phyloP scores from a whole-genome alignment of 2,113 vertebrate genomes.

The Etheostoma spectabile region DNA sequence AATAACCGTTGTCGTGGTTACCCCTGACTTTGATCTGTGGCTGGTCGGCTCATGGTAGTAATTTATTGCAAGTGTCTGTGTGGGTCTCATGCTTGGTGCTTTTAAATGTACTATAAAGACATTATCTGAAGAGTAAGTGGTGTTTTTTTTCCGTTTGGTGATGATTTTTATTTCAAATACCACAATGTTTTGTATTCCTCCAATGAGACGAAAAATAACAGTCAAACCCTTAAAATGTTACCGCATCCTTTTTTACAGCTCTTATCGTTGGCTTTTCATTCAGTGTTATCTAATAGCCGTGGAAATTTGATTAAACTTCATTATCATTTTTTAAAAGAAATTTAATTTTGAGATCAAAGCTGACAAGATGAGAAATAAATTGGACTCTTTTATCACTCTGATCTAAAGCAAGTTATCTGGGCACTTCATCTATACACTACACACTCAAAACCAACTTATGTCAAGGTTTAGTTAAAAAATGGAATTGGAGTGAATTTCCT shows the following conservation, averaged over 20 bases:
- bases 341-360: too few relatives aligned
- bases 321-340: background rate
- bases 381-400: conserved; percentile 8
- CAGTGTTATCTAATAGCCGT: conserved; percentile 25
- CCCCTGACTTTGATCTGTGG: conserved; percentile 55
- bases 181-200: background rate
- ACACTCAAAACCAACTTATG: background rate
- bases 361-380: background rate
- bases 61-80: conserved; percentile 36
- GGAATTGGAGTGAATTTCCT: background rate
- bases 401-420: conserved; percentile 40
- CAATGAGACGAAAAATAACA: background rate
- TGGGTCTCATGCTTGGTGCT: background rate
- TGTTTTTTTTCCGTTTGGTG: background rate
- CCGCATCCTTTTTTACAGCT: conserved; percentile 2
- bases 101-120: background rate
- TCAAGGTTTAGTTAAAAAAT: conserved; percentile 34
- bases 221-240: background rate
- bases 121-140: conserved; percentile 1
- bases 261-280: conserved; percentile 21
- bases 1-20: conserved; percentile 59
- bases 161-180: conserved; percentile 4
- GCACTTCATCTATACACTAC: conserved; percentile 19
- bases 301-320: conserved; percentile 30
- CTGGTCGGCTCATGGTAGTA: conserved; percentile 33